These are phyloP conservation scores for Panopea generosa DNA, from an alignment of 2,888 invertebrate genomes.

Conservation along the genomic window DNA sequence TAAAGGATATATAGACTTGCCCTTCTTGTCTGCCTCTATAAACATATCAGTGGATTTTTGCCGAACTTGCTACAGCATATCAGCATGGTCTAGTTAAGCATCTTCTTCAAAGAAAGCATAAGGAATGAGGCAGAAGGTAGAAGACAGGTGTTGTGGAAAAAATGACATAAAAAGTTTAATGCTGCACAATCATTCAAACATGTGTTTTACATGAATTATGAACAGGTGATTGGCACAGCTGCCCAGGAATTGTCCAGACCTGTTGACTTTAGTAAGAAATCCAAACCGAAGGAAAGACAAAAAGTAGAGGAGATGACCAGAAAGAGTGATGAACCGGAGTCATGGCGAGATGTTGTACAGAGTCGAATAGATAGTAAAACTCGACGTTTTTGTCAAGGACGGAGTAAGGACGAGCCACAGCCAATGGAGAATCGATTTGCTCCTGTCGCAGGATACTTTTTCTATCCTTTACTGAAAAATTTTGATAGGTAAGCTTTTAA, in stretches of 20 bases:
- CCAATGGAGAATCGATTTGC: constrained; percentile 89
- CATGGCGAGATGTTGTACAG: constrained; percentile 88
- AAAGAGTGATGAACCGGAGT: constrained; percentile 57
- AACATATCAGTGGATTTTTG: too few relatives aligned
- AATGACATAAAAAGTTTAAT: too few relatives aligned
- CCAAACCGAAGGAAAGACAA: constrained; percentile 81
- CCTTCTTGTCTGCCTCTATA: too few relatives aligned
- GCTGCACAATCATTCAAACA: too few relatives aligned
- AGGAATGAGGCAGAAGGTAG: too few relatives aligned
- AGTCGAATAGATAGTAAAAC: constrained; percentile 91
- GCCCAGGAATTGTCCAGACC: constrained; percentile 81
- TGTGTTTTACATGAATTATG: too few relatives aligned
- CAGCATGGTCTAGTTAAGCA: too few relatives aligned
- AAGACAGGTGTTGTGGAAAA: too few relatives aligned
- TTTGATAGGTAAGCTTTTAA: constrained; percentile 80
- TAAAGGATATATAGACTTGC: too few relatives aligned
- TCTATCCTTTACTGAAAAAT: constrained; percentile 89
- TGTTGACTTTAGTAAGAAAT: constrained; percentile 25
- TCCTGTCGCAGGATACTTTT: constrained; percentile 91
- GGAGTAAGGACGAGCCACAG: constrained; percentile 84
- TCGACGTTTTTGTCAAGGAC: constrained; percentile 86
- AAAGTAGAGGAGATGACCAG: constrained; percentile 83
- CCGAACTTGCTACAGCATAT: too few relatives aligned
- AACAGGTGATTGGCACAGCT: constrained; percentile 79
- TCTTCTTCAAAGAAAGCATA: too few relatives aligned